These are phyloP conservation scores for Gallinago stenura DNA, from an alignment of 2,797 vertebrate genomes.

Conservation along the genomic window DNA sequence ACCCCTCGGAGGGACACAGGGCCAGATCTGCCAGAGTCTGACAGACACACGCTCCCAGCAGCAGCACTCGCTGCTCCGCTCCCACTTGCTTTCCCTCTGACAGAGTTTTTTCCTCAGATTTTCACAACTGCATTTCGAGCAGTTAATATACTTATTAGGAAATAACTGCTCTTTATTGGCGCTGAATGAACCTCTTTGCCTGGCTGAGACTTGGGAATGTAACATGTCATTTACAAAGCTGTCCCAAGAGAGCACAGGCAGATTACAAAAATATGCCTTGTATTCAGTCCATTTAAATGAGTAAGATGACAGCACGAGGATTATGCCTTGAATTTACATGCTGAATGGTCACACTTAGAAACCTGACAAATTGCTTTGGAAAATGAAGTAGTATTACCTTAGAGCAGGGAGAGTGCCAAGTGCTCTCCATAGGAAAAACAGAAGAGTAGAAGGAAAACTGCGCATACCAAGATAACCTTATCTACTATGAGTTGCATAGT, in stretches of 20 bases:
- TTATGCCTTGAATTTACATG: conserved; percentile 17
- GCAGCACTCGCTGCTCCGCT: rapidly evolving
- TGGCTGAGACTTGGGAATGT: conserved; percentile 28
- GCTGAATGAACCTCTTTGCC: conserved; percentile 34
- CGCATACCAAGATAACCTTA: background rate
- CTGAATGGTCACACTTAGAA: conserved; percentile 16
- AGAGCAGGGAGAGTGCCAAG: background rate
- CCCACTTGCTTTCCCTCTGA: background rate
- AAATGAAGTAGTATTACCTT: conserved; percentile 36
- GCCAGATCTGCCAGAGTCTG: rapidly evolving
- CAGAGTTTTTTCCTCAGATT: conserved; percentile 12
- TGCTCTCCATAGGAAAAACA: background rate
- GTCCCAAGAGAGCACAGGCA: conserved; percentile 37
- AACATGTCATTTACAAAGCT: conserved; percentile 60
- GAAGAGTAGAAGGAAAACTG: conserved; percentile 22
- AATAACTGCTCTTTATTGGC: conserved; percentile 57
- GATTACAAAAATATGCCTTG: conserved; percentile 55
- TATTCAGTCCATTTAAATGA: conserved; percentile 43
- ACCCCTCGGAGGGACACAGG: rapidly evolving
- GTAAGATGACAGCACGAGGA: background rate
- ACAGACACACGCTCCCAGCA: rapidly evolving
- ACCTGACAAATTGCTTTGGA: conserved; percentile 23
- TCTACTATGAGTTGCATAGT: background rate
- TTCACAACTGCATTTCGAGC: background rate
- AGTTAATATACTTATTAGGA: conserved; percentile 71